Evolutionary conservation across 2,113 vertebrate species (phyloP).

Genomic region (Plectropomus leopardus): DNA sequence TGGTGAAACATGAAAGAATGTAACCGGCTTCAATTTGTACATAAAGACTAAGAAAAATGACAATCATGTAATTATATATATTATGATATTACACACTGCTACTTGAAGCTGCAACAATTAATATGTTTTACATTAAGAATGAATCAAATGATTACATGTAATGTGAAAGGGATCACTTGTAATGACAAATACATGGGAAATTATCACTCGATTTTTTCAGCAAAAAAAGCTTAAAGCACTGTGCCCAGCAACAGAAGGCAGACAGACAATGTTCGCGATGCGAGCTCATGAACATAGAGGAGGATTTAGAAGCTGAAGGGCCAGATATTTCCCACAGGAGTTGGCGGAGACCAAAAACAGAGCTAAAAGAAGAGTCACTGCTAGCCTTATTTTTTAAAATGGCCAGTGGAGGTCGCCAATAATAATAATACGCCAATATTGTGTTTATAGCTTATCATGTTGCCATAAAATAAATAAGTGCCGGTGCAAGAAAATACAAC

Average conservation of each 20-base stretch:
- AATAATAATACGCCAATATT: not conserved
- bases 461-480: not conserved
- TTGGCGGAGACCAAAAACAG: conserved; percentile 29
- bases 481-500: not conserved
- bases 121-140: not conserved
- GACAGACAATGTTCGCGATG: not conserved
- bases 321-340: not conserved
- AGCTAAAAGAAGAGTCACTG: not conserved
- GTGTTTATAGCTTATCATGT: not conserved
- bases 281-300: not conserved
- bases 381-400: not conserved
- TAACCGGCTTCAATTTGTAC: conserved; percentile 17
- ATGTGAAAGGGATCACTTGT: not conserved
- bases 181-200: not conserved
- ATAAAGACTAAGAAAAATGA: not conserved
- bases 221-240: no score
- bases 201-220: not conserved
- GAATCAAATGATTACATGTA: not conserved
- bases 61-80: not conserved
- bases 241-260: not conserved
- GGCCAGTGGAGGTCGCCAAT: no score
- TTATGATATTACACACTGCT: not conserved
- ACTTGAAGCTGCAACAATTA: not conserved
- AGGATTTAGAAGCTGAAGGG: not conserved
- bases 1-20: conserved; percentile 59